Evolutionary conservation across 1,140 invertebrate genomes (phyloP).

Genomic region (Pseudomyrmex concolor): DNA sequence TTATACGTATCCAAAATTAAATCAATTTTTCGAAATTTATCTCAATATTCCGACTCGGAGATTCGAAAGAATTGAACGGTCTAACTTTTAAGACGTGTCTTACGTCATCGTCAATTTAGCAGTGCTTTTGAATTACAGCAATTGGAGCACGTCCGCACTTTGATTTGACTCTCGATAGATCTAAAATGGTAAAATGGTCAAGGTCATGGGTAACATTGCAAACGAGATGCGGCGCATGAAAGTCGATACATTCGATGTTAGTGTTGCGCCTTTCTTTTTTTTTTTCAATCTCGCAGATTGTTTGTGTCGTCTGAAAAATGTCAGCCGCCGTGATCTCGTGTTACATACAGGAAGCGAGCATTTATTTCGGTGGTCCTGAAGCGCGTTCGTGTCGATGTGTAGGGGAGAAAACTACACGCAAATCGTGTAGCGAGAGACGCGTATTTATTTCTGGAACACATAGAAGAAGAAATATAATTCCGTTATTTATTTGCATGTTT

Average conservation of each 20-base stretch:
- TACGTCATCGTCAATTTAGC: not conserved
- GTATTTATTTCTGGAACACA: constrained; percentile 70
- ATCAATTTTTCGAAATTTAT: not conserved
- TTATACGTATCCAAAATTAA: not conserved
- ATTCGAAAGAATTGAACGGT: not conserved
- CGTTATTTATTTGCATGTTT: constrained; percentile 7
- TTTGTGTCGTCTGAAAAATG: constrained; percentile 63
- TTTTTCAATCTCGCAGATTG: not conserved
- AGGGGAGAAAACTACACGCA: not conserved
- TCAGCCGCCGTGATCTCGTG: constrained; percentile 66
- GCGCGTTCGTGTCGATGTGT: not conserved
- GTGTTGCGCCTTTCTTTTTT: no score
- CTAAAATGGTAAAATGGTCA: constrained; percentile 59
- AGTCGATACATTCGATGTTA: no score
- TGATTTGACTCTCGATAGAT: constrained; percentile 36
- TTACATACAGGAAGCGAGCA: constrained; percentile 74
- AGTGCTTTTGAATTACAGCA: constrained; percentile 36
- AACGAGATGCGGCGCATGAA: not conserved
- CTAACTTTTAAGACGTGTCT: constrained; percentile 10
- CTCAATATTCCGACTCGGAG: not conserved
- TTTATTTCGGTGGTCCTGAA: constrained; percentile 68
- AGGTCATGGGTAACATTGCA: constrained; percentile 32
- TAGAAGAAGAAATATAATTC: constrained; percentile 26
- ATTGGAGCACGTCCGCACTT: constrained; percentile 49
- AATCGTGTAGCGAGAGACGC: constrained; percentile 41